Conservation (phyloP, 2,888 invertebrate genomes). For the Cloeon dipterum region DNA sequence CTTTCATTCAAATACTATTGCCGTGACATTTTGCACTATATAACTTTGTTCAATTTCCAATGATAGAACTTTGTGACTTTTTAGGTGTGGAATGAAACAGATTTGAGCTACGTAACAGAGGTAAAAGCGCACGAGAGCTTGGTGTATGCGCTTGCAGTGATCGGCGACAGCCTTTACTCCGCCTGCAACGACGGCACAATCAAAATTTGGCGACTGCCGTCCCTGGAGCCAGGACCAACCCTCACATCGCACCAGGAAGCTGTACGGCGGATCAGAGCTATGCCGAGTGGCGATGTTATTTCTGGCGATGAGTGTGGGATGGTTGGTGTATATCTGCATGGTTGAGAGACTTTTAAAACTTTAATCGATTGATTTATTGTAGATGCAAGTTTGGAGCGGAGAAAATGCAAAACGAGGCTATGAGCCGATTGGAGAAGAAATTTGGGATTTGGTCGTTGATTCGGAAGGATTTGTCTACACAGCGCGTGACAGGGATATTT, state of each 20-base stretch:
- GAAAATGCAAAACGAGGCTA: not conserved
- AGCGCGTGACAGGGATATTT: conserved; percentile 3
- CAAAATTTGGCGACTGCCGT: not conserved
- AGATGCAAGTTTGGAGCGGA: no score
- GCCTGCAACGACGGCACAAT: not conserved
- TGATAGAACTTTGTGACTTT: no score
- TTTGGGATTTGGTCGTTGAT: conserved; percentile 3
- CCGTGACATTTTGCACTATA: no score
- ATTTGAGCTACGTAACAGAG: not conserved
- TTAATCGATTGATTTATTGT: no score
- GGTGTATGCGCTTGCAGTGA: not conserved
- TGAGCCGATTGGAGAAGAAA: conserved; percentile 2
- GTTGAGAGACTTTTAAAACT: no score
- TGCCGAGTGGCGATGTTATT: not conserved
- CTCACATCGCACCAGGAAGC: not conserved
- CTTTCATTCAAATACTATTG: no score
- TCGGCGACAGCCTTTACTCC: not conserved
- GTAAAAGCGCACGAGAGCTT: not conserved
- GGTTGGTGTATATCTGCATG: not conserved
- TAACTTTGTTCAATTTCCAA: no score
- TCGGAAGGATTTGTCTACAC: conserved; percentile 1
- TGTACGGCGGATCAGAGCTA: not conserved
- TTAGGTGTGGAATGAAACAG: not conserved
- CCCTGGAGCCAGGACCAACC: not conserved
- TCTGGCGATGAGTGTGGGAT: not conserved